phyloP scores from a whole-genome alignment of 1,140 invertebrate species.

The Apis cerana region DNA sequence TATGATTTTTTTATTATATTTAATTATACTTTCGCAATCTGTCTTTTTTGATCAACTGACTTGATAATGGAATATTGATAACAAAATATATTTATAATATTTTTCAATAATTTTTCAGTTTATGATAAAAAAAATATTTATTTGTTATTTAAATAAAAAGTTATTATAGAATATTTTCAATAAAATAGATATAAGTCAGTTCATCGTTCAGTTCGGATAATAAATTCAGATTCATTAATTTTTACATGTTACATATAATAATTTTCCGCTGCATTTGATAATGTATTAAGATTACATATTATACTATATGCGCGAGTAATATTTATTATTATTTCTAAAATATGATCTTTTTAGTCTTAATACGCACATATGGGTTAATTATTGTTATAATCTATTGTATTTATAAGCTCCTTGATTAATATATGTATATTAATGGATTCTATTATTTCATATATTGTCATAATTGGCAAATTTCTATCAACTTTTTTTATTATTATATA shows the following conservation, averaged over 20 bases:
- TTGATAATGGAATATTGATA: slow-evolving; percentile 30
- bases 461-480: slow-evolving; percentile 56
- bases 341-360: slow-evolving; percentile 68
- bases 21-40: slow-evolving; percentile 40
- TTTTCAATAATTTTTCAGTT: slow-evolving; percentile 1
- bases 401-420: slow-evolving; percentile 71
- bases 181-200: slow-evolving; percentile 28
- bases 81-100: neutral
- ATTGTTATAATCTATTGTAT: slow-evolving; percentile 71
- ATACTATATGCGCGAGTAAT: slow-evolving; percentile 70
- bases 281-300: slow-evolving; percentile 41
- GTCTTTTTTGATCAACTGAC: slow-evolving; percentile 55
- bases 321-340: slow-evolving; percentile 65
- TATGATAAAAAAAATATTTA: neutral
- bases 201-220: slow-evolving; percentile 1
- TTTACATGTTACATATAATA: slow-evolving; percentile 23
- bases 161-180: neutral
- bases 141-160: neutral
- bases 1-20: slow-evolving; percentile 35
- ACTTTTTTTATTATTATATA: slow-evolving; percentile 5
- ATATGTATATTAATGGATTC: slow-evolving; percentile 46
- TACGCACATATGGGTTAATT: slow-evolving; percentile 64
- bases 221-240: slow-evolving; percentile 19
- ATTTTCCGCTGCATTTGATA: slow-evolving; percentile 31
- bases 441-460: slow-evolving; percentile 71